Evolutionary conservation across 2,113 vertebrate genomes (phyloP), one percentile per base, ranked within the genome.

Genomic region (Corvus moneduloides): DNA sequence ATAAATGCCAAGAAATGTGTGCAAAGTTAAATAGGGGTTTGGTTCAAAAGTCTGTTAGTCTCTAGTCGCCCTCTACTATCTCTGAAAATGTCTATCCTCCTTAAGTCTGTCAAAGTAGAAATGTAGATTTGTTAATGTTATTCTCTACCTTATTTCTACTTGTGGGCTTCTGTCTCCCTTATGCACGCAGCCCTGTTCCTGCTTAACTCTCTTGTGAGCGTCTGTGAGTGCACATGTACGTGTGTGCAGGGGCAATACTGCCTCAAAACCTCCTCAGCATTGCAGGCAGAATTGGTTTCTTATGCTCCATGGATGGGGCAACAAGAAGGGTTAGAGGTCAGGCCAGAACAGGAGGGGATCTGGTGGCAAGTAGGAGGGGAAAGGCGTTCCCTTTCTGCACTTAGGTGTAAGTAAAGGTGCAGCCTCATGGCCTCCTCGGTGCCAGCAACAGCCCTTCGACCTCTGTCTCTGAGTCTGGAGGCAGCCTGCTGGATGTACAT

Each of bases 151-250:
- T 39, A 46, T 84, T 77, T 80, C 26, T 33, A 19, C 33, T 19
- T 30, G 8, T 52, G n/a, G 16, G 24, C 54, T 15, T 81, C 81
- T 61, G 13, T 56, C 6, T 84, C 43, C 22, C 16, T 55, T 43
- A 4, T 5, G 22, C 5, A 5, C 0, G 0, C 23, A 78, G 7
- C 11, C 30, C 15, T n/a, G 23, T 2, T 49, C 15, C 9, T 54
- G 30, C 46, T 74, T 18, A 54, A 18, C 8, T 86, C 27, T 3
- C 33, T 26, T 26, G 30, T 7, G 37, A 46, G 44, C 0, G 0
- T 21, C 22, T 58, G 44, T 58, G 33, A 22, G 37, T 9, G 37
- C 37, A 28, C 1, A 10, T 10, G 2, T 21, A 1, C 6, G 2
- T 5, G 5, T 54, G 37, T 27, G 49, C 32, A 46, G n/a, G n/a